Evolutionary conservation across 2,888 invertebrate species (phyloP).

Genomic region (Disparrhopalites patrizii): DNA sequence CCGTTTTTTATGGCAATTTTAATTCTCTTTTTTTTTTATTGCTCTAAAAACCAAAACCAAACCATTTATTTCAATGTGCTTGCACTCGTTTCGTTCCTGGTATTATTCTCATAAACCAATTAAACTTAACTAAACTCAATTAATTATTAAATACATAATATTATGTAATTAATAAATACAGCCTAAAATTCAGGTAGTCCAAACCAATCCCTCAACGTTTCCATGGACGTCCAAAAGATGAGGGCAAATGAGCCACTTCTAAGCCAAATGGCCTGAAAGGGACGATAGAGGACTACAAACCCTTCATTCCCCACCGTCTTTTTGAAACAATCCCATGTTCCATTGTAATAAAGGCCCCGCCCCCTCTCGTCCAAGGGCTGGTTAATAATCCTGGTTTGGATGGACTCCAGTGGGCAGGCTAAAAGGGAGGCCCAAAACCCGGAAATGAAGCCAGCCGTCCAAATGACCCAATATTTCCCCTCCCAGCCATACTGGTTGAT

Average conservation of each 20-base stretch:
- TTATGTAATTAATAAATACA: too few relatives aligned
- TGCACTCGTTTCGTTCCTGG: too few relatives aligned
- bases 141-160: too few relatives aligned
- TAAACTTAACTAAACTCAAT: too few relatives aligned
- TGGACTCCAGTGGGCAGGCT: background rate
- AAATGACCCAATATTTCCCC: background rate
- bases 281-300: background rate
- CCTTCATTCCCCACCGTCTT: background rate
- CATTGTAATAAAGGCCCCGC: constrained; percentile 2
- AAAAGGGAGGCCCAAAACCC: background rate
- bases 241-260: background rate
- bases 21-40: too few relatives aligned
- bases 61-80: too few relatives aligned
- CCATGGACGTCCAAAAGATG: background rate
- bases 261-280: background rate
- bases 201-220: background rate
- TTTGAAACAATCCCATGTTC: background rate
- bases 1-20: too few relatives aligned
- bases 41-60: too few relatives aligned
- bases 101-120: too few relatives aligned
- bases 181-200: background rate
- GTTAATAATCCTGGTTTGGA: constrained; percentile 4
- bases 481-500: background rate
- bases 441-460: background rate
- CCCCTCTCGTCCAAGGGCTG: background rate